phyloP scores from a whole-genome alignment of 92 coral and sea anemone species.

The Diadumene lineata region DNA sequence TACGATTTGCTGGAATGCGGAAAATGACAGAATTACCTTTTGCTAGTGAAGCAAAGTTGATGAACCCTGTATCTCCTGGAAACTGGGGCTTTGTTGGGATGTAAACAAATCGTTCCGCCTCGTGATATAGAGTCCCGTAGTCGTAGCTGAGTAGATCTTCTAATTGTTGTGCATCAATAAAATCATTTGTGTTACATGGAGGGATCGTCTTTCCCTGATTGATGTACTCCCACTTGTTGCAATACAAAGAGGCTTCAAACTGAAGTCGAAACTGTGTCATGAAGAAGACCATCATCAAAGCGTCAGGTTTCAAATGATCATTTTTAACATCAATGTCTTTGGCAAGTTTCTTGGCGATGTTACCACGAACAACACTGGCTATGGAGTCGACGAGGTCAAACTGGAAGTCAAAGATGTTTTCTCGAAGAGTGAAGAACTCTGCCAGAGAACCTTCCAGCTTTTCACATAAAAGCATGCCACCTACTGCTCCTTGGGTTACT shows the following conservation, averaged over 20 bases:
- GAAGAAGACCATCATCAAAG: conserved; percentile 44
- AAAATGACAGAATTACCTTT: conserved; percentile 2
- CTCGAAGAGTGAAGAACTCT: conserved; percentile 58
- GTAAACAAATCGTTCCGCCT: conserved; percentile 11
- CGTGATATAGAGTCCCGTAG: not conserved
- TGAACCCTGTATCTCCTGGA: conserved; percentile 31
- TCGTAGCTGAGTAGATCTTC: conserved; percentile 1
- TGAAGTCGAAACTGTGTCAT: conserved; percentile 52
- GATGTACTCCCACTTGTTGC: conserved; percentile 40
- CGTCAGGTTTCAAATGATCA: conserved; percentile 41
- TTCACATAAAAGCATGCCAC: conserved; percentile 62
- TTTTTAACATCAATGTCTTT: conserved; percentile 21
- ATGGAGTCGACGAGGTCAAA: conserved; percentile 65
- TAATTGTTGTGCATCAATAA: not conserved
- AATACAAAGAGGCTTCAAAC: conserved; percentile 38
- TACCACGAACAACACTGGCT: conserved; percentile 59
- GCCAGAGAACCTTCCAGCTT: conserved; percentile 65
- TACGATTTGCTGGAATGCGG: conserved; percentile 23
- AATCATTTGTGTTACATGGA: not conserved
- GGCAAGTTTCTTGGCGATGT: conserved; percentile 40
- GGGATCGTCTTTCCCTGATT: conserved; percentile 35
- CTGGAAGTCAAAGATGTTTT: conserved; percentile 67
- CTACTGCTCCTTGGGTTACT: conserved; percentile 36
- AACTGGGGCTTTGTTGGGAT: conserved; percentile 26
- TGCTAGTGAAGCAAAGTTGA: conserved; percentile 23